Evolutionary conservation across 2,797 vertebrate species (phyloP).

Genomic region (Danio choprae): DNA sequence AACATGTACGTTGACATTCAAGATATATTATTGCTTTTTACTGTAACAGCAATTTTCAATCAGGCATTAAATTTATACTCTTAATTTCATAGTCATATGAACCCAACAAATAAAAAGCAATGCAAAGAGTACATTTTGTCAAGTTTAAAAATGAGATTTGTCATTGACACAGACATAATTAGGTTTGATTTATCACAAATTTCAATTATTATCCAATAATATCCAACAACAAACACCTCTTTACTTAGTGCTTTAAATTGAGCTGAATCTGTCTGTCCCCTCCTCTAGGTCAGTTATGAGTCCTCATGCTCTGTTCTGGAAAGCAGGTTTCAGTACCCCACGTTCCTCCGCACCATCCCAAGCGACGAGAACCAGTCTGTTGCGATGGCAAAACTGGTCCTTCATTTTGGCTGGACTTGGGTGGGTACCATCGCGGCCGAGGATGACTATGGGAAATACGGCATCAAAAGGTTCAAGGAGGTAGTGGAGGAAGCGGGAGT

Average conservation of each 20-base stretch:
- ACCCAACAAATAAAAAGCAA: too few species aligned
- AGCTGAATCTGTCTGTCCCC: not conserved
- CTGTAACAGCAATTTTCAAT: too few species aligned
- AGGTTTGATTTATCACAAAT: too few species aligned
- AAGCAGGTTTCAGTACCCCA: slow-evolving; percentile 88
- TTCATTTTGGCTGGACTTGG: slow-evolving; percentile 89
- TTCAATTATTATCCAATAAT: too few species aligned
- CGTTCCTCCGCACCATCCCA: slow-evolving; percentile 83
- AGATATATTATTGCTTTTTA: too few species aligned
- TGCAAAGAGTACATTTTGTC: too few species aligned
- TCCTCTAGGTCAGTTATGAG: slow-evolving; percentile 81
- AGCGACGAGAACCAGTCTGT: slow-evolving; percentile 80
- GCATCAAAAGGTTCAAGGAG: slow-evolving; percentile 86
- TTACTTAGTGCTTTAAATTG: not conserved
- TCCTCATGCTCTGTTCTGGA: slow-evolving; percentile 84
- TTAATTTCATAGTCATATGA: too few species aligned
- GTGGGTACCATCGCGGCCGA: slow-evolving; percentile 83
- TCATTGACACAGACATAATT: too few species aligned
- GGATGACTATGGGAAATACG: slow-evolving; percentile 89
- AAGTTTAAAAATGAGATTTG: too few species aligned
- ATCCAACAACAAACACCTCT: too few species aligned
- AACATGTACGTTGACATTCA: too few species aligned
- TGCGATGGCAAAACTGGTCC: slow-evolving; percentile 83
- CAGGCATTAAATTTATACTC: too few species aligned
- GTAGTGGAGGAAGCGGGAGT: slow-evolving; percentile 80